Evolutionary conservation across 2,113 vertebrate genomes (phyloP), one percentile per base, ranked within the genome.

Genomic region (Brevimyrus niger): DNA sequence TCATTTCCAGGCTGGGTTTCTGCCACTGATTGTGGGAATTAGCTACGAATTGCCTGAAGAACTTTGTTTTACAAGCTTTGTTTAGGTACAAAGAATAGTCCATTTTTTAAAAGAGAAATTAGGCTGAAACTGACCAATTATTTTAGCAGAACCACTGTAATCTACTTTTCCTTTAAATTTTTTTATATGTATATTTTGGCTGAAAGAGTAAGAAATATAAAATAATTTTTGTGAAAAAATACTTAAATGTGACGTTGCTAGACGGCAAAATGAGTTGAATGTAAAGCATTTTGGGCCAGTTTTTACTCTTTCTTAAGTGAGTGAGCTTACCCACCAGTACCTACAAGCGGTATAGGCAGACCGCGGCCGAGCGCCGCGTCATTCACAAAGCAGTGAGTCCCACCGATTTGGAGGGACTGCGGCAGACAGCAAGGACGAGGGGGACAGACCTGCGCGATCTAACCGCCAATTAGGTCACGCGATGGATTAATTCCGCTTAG

Each of bases 401-500:
- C 13, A 11, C 15, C 31, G 0, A 8, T 76, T 38, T 42, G 69
- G n/a, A 88, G 42, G 1, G 9, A 27, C 15, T n/a, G 8, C n/a
- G 27, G 61, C 61, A 65, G 61, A 21, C 13, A 55, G 21, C 46
- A 55, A 84, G 10, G 88, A 46, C 10, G 9, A 44, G 50, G 7
- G 31, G 8, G 53, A 3, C 7, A 31, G 46, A 89, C 35, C 85
- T 48, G 50, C 27, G 1, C 69, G 44, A 83, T 83, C 23, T 46
- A 61, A 50, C 31, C 27, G 15, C 31, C 88, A 83, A 84, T 89
- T 84, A 89, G 51, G 80, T 89, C 17, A 83, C 3, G 23, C 31
- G 47, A 47, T 35, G 21, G 50, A 89, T 89, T 35, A 89, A 55
- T 46, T 89, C 76, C 31, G 7, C 88, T 83, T n/a, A 84, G 88